phyloP scores from a whole-genome alignment of 2,888 invertebrate genomes.

The Heliconius aoede region DNA sequence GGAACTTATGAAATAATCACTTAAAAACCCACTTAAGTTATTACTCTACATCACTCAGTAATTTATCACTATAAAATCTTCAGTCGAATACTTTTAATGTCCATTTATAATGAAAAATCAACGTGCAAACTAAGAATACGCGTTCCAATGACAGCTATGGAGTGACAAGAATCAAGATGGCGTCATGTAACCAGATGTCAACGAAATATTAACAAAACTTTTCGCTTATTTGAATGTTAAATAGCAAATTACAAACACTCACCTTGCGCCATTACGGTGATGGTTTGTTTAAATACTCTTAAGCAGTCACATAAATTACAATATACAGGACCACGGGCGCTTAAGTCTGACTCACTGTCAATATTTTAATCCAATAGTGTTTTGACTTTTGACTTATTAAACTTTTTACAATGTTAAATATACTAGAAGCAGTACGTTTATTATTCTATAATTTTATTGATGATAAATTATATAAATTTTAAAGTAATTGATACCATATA shows the following conservation, averaged over 20 bases:
- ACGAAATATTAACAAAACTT: conserved; percentile 8
- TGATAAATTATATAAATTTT: not conserved
- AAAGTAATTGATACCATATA: not conserved
- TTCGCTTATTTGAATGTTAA: conserved; percentile 4
- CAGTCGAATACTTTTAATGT: conserved; percentile 14
- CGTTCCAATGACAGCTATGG: conserved; percentile 50
- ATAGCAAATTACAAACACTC: conserved; percentile 53
- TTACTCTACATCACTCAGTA: not conserved
- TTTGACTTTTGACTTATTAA: conserved; percentile 23
- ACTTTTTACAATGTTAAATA: not conserved
- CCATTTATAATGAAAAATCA: conserved; percentile 22
- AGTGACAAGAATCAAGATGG: conserved; percentile 66
- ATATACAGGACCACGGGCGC: conserved; percentile 42
- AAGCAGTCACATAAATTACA: conserved; percentile 18
- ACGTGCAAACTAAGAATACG: conserved; percentile 52
- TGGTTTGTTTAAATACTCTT: not conserved
- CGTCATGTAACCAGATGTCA: conserved; percentile 73
- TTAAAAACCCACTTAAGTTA: not conserved
- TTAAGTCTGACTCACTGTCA: conserved; percentile 50
- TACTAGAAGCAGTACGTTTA: not conserved
- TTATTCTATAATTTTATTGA: not conserved
- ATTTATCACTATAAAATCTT: not conserved
- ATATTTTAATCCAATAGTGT: conserved; percentile 42
- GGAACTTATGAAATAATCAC: conserved; percentile 35
- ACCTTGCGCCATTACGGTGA: conserved; percentile 68